Evolutionary conservation across 2,113 vertebrate species (phyloP).

Genomic region (Cheirogaleus medius): DNA sequence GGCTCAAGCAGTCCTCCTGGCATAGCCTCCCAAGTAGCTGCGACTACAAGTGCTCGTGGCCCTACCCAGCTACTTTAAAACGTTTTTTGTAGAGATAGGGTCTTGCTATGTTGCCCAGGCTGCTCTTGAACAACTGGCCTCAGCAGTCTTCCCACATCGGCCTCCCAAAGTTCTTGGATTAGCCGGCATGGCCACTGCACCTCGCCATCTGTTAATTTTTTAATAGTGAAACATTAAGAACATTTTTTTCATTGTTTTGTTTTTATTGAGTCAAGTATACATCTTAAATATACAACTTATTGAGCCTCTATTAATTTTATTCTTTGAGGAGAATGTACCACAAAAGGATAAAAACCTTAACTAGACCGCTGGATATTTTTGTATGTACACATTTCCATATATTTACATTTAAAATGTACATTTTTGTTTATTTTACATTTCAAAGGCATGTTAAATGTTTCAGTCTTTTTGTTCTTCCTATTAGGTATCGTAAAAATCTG

Average conservation of each 20-base stretch:
- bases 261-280: not conserved
- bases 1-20: too few species aligned
- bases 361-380: not conserved
- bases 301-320: not conserved
- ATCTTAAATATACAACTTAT: constrained; percentile 20
- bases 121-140: too few species aligned
- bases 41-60: too few species aligned
- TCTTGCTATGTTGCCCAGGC: too few species aligned
- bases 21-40: too few species aligned
- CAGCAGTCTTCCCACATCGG: too few species aligned
- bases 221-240: constrained; percentile 23
- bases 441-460: not conserved
- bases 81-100: too few species aligned
- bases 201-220: not conserved
- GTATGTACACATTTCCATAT: not conserved
- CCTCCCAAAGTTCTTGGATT: too few species aligned
- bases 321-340: not conserved
- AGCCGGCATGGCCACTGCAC: too few species aligned
- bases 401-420: constrained; percentile 20
- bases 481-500: constrained; percentile 93
- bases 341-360: not conserved
- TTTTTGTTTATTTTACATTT: constrained; percentile 27
- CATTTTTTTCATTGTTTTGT: not conserved
- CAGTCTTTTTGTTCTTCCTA: constrained; percentile 13
- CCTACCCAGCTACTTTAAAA: too few species aligned